These are phyloP conservation scores for Diprion similis DNA, from an alignment of 1,140 invertebrate species.

Conservation along the genomic window DNA sequence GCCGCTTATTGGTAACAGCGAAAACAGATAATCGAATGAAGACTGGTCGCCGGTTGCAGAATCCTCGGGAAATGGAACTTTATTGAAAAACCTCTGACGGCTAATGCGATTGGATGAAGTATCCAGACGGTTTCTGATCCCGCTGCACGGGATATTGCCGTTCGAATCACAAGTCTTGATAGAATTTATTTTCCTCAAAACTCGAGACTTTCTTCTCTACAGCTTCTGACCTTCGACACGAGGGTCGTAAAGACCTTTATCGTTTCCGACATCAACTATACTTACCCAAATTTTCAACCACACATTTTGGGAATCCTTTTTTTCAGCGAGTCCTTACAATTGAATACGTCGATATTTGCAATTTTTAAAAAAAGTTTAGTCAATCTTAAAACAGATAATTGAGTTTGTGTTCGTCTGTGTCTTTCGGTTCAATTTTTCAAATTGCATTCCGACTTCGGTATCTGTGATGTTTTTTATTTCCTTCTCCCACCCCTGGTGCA, in stretches of 20 bases:
- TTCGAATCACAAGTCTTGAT: background rate
- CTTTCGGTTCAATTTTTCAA: too few species aligned
- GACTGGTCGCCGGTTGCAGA: background rate
- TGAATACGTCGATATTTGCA: too few species aligned
- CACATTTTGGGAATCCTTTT: background rate
- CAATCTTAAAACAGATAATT: too few species aligned
- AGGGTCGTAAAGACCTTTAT: background rate
- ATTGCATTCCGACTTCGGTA: too few species aligned
- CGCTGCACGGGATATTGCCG: background rate
- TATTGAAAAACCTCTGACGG: background rate
- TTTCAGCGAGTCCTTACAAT: too few species aligned
- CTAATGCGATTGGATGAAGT: slow-evolving; percentile 7
- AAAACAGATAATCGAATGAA: slow-evolving; percentile 4
- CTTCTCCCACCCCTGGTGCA: background rate
- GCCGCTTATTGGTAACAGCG: background rate
- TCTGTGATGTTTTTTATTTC: background rate
- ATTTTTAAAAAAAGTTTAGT: background rate
- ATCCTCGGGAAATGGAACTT: background rate
- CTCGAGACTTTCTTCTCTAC: background rate
- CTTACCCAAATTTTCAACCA: background rate
- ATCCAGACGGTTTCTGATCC: background rate
- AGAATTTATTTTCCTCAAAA: background rate
- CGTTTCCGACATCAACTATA: background rate
- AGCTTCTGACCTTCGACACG: background rate
- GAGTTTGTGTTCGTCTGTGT: too few species aligned